Evolutionary conservation across 2,888 invertebrate species (phyloP), one percentile per base, ranked within the genome.

Genomic region (Melikaiella ostensackeni): DNA sequence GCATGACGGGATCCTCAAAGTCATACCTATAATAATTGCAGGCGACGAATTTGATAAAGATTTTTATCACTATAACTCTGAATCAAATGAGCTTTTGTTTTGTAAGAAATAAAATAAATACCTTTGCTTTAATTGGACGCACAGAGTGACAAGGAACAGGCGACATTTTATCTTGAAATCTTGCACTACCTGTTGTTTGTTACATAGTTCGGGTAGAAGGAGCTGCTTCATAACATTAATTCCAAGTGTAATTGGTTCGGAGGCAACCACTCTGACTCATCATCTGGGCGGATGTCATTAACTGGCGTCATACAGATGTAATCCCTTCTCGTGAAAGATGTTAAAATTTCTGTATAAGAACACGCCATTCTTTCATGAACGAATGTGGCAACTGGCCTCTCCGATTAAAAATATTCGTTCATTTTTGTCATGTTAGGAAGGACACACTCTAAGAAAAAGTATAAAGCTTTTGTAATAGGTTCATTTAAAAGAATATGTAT

Each of bases 401-500:
- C 81, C 1, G 80, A 77, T 75, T 86, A 83, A 24, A 82, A 84
- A 27, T 73, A 82, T 55, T 80, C 76, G 57, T 84, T 85, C 1
- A 80, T 33, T 30, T 74, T 42, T 5, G 80, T 81, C 27, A 86
- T 78, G 77, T 83, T 80, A 2, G 80, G 80, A 30, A 83, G 77
- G 9, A 75, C 77, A 81, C 81, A 84, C 27, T 82, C 35, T 13
- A 85, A 74, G 74, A 85, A 84, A 0, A 77, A 8, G 64, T 77
- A 84, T 73, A 78, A 83, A 19, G 75, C 27, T 79, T 84, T 84
- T 5, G 79, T 79, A 57, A 83, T 77, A n/a, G 84, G 82, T 78
- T 82, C 77, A 27, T 81, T 78, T 19, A 86, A 66, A 24, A 66
- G 24, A 1, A 62, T 50, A 24, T 80, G 74, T 59, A 86, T 83